A percentile compares a stretch with the other conserved stretches of the same genome.
phyloP scores from a whole-genome alignment of 2,113 vertebrate genomes.

The Monopterus albus region DNA sequence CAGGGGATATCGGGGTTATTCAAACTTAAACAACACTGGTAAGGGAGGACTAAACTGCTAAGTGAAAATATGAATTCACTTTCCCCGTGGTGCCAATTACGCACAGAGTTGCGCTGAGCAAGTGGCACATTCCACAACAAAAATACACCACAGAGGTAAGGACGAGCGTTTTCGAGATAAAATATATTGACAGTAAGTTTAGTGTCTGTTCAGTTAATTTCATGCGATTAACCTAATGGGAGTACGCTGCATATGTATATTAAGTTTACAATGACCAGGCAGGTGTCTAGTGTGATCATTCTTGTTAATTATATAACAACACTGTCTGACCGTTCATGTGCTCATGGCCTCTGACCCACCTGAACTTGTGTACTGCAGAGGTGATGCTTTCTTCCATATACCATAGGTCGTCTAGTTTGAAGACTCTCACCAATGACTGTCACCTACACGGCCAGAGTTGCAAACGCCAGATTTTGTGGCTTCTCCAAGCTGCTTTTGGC shows the following conservation, averaged over 20 bases:
- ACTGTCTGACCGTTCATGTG: too few relatives aligned
- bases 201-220: neutral
- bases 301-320: neutral
- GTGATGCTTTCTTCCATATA: neutral
- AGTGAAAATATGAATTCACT: slow-evolving; percentile 37
- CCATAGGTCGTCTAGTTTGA: neutral
- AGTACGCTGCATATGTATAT: neutral
- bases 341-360: neutral
- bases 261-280: neutral
- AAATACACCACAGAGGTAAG: slow-evolving; percentile 42
- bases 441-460: slow-evolving; percentile 92
- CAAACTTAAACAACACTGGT: neutral
- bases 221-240: neutral
- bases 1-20: slow-evolving; percentile 34
- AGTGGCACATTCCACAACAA: neutral
- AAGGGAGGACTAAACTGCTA: neutral
- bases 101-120: slow-evolving; percentile 41
- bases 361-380: neutral
- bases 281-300: neutral
- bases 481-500: slow-evolving; percentile 92
- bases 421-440: slow-evolving; percentile 85
- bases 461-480: slow-evolving; percentile 92
- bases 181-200: too few relatives aligned
- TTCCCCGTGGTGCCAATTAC: slow-evolving; percentile 47
- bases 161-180: neutral